Evolutionary conservation across 2,888 invertebrate genomes (phyloP), one percentile per base, ranked within the genome.

Genomic region (Epicampocera succincta): DNA sequence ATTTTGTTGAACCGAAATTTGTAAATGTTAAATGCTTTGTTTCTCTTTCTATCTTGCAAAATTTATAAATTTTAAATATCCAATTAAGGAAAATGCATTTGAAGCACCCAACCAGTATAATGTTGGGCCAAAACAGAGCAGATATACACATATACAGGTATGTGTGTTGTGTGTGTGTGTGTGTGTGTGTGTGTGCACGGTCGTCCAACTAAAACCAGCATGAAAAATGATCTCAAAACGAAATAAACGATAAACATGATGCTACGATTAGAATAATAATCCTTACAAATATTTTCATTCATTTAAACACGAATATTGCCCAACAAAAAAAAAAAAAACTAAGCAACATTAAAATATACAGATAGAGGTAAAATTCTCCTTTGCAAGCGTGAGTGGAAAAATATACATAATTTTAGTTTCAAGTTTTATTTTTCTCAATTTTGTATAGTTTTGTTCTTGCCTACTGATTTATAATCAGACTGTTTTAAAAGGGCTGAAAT

Each of bases 401-500:
- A 56, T 78, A 33, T 33, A 42, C 58, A 72, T 52, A 58, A 58
- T 42, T 72, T 52, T 42, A 8, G 48, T 46, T 60, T 44, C 38
- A 15, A 17, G 2, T 25, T 46, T n/a, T 61, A n/a, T 60, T 33
- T 65, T 38, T 21, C 12, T 15, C 21, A 11, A 6, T 44, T 40
- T 40, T n/a, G 12, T 21, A 38, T 6, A 6, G 2, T 50, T 50
- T 56, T 17, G 3, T 3, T 63, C 65, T 66, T 50, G 42, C 25
- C 71, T 68, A 50, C 69, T 74, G 63, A 69, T 65, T 80, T 80
- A 65, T 60, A 74, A 74, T 69, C 63, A 80, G 74, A 33, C 56
- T 61, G 15, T 63, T 80, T 56, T 50, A 42, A 48, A 56, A 68
- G 17, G 3, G 6, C 48, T 54, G 15, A 44, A 54, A 54, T 44